Evolutionary conservation across 2,888 invertebrate genomes (phyloP), one percentile per base, ranked within the genome.

Genomic region (Lepidocyrtoides sp.): DNA sequence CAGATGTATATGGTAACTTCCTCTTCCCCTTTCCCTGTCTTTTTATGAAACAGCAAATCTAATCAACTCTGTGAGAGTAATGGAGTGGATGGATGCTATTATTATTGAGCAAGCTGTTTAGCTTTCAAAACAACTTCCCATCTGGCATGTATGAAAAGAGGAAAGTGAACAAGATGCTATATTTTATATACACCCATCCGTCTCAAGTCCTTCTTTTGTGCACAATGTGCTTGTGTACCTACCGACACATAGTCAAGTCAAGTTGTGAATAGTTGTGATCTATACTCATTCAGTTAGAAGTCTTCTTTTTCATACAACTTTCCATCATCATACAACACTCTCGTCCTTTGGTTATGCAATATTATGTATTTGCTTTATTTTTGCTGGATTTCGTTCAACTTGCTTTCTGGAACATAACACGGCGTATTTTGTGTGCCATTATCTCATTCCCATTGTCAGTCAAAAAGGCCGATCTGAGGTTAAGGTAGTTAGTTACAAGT

Each of bases 41-140:
- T 72, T 72, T 72, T 72, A 44, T 72, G 20, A 72, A 72, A 75
- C 44, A 26, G 26, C 7, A 17, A 72, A 72, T 72, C 41, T 72
- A 72, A 72, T 72, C 36, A 72, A 75, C 75, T 75, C 26, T 26
- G 48, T 44, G 44, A 48, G 29, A 48, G 75, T 23, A 75, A 48
- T 75, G 75, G 48, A 75, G 44, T 75, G 75, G 14, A 75, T 48
- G 14, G 32, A 23, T 23, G 69, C 10, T 44, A 36, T 41, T 72
- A 72, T 41, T 36, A 72, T 72, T 72, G 69, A 72, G 69, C 12
- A 66, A 66, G 66, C 66, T 66, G 66, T 72, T 72, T 72, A 75
- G 44, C 48, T 75, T 75, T 48, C 75, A 75, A 48, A 75, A 75
- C 69, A 75, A 41, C 69, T 69, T 44, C 14, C 29, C 4, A 29